Base-by-base conservation (phyloP, 2,888 invertebrate species). In the Gandaritis pyraliata region DNA sequence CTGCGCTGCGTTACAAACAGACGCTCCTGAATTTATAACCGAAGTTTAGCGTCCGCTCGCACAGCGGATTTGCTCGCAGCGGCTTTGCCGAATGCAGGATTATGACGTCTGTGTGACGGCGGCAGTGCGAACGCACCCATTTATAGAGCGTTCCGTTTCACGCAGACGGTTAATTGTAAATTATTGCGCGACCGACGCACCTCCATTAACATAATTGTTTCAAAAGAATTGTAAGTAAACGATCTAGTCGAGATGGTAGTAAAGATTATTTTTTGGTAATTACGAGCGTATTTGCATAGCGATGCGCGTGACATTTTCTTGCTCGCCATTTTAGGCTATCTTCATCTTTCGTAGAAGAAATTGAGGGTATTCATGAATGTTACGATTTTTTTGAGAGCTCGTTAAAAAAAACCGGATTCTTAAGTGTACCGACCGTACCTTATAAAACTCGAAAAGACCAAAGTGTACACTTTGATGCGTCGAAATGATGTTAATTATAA, bases 161-260 rank as follows among this genome's bases (percentile, higher is more conserved):
- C 75, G 77, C 60, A 66, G 63, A 73, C 69, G 68, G 66, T 64
- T 86, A 86, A 86, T 87, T 88, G 86, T 87, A 82, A 90, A 83
- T 85, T 87, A 88, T 87, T 77, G 80, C 82, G 59, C 71, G 71
- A 65, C 56, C 66, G 47, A 59, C 66, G 61, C 77, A 75, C 74
- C 43, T 76, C 79, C 76, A 88, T 90, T 87, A 86, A 81, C 86
- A 86, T 89, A 88, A 90, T 90, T 86, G 84, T 86, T 88, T 86
- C 78, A 82, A 87, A 90, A 90, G 88, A 88, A 90, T 87, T 78
- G 77, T 78, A 75, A 82, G 80, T 80, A 81, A 82, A 81, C 83
- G 80, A 80, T 83, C 83, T 85, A 84, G 77, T 78, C 73, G 75
- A 81, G 88, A 90, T 90, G 77, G 82, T 79, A 80, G 83, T 86